These are phyloP conservation scores for Hartigia nigra DNA, from an alignment of 2,888 invertebrate species.

Conservation along the genomic window DNA sequence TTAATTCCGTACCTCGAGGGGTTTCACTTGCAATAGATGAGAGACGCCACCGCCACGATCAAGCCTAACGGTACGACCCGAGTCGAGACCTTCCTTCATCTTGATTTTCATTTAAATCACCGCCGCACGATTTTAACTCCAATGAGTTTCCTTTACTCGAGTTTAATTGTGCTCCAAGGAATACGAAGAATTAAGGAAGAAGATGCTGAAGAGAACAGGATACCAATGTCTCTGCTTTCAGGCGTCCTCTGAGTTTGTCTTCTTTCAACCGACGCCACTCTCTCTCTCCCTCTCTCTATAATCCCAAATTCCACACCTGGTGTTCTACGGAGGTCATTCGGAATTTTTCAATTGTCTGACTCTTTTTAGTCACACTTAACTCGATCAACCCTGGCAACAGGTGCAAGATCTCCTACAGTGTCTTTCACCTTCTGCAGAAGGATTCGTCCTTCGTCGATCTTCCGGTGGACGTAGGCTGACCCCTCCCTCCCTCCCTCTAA, in stretches of 20 bases:
- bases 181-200: neutral
- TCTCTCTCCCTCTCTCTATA: neutral
- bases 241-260: neutral
- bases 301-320: neutral
- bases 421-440: neutral
- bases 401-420: neutral
- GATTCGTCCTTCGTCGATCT: neutral
- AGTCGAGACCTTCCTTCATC: conserved; percentile 21
- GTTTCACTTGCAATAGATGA: conserved; percentile 20
- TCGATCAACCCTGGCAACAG: neutral
- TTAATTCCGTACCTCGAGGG: conserved; percentile 16
- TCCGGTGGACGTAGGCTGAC: neutral
- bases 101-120: conserved; percentile 4
- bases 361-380: neutral
- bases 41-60: conserved; percentile 19
- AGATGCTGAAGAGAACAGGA: neutral
- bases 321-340: neutral
- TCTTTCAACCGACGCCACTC: neutral
- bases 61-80: conserved; percentile 16
- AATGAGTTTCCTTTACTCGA: neutral
- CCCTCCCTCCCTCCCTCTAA: neutral
- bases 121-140: neutral
- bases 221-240: neutral
- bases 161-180: neutral
- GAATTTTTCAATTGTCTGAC: neutral